These are phyloP conservation scores for Lycia hirtaria DNA, from an alignment of 2,888 invertebrate genomes.

Conservation along the genomic window DNA sequence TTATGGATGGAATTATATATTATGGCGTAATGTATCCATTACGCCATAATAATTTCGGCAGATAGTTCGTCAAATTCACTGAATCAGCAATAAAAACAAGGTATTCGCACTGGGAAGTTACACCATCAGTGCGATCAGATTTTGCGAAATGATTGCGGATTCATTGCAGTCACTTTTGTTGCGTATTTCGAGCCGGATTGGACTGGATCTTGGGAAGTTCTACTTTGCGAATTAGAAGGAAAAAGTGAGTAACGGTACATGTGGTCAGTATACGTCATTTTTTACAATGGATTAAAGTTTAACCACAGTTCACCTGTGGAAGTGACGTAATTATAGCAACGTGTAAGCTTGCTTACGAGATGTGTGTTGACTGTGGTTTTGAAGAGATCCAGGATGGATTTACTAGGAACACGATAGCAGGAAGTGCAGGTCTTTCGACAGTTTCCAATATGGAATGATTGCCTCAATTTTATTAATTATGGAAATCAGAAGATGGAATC, in stretches of 20 bases:
- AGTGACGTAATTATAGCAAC: too few species aligned
- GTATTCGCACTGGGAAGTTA: constrained; percentile 17
- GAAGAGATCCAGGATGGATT: too few species aligned
- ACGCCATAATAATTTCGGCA: neutral
- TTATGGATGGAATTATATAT: too few species aligned
- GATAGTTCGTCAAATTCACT: constrained; percentile 7
- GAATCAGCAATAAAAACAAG: constrained; percentile 17
- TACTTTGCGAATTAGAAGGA: constrained; percentile 13
- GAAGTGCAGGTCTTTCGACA: too few species aligned
- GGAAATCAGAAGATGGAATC: too few species aligned
- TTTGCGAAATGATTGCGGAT: constrained; percentile 15
- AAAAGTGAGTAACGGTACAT: constrained; percentile 16
- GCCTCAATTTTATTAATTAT: too few species aligned
- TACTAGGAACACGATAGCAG: too few species aligned
- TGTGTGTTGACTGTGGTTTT: too few species aligned
- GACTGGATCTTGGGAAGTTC: constrained; percentile 26
- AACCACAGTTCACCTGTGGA: too few species aligned
- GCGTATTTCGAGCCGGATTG: constrained; percentile 14
- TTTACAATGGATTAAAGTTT: too few species aligned
- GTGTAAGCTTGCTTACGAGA: too few species aligned
- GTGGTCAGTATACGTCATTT: neutral
- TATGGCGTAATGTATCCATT: neutral
- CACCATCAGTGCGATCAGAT: constrained; percentile 6
- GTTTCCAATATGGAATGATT: too few species aligned
- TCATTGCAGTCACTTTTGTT: constrained; percentile 22